Base-by-base conservation (phyloP, 2,888 invertebrate genomes). In the Lithophane semibrunnea region DNA sequence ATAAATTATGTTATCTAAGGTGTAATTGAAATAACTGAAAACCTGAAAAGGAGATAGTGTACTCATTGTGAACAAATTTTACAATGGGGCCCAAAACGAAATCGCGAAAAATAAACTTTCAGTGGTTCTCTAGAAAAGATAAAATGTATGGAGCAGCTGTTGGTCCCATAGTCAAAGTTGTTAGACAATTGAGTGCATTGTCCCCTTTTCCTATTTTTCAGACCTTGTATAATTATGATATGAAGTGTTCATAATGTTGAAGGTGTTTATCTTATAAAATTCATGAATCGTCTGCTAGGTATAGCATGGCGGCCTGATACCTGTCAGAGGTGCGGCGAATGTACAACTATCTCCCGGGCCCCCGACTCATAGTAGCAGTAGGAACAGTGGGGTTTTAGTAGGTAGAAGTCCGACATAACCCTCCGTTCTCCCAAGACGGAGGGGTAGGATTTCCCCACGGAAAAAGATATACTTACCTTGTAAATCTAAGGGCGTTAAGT, bases 401-500 rank as follows among this genome's bases (percentile, higher is more conserved):
- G 37, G 2, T 37, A 37, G 37, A 37, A 37, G 37, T 37, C 37
- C 37, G 37, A 37, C 37, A 37, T 37, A 37, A 37, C 37, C 37
- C 37, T 37, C 37, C 37, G 37, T 37, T 37, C 37, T 37, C 5
- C 37, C 5, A 4, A 37, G 37, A 37, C 5, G 37, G 37, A 37
- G 37, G 37, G 37, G 0, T 37, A 37, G 37, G 37, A 37, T 37
- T 37, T 5, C 37, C 37, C 5, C 37, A 5, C 37, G 37, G 4
- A 37, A 37, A 37, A 37, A 42, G 3, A 2, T 61, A 52, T 29
- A 49, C 16, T 49, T 16, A 47, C 7, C 2, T 47, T 29, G n/a
- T 71, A 63, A 63, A 64, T 52, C 44, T 65, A 60, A 54, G 21
- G 16, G 49, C n/a, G 16, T 42, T 9, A 65, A 81, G n/a, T 56